Evolutionary conservation across 2,888 invertebrate species (phyloP).

Genomic region (Stratiomys singularior): DNA sequence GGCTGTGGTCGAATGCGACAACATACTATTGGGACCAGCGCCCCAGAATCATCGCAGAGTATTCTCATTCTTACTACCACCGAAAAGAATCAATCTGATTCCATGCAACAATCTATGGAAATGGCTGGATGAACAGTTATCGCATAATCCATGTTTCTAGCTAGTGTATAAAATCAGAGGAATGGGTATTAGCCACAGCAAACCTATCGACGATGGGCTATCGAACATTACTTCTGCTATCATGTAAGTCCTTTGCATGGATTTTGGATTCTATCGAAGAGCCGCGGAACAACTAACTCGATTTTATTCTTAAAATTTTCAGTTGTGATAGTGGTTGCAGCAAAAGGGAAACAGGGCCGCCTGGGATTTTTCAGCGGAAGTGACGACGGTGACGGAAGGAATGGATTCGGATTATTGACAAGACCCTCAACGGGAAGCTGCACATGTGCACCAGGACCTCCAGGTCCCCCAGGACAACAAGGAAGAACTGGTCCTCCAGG

Average conservation of each 20-base stretch:
- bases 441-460: slow-evolving; percentile 25
- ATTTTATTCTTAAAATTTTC: not conserved
- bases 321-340: slow-evolving; percentile 29
- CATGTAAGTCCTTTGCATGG: slow-evolving; percentile 16
- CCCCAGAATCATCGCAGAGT: not conserved
- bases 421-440: not conserved
- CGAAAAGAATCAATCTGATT: not conserved
- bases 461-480: slow-evolving; percentile 8
- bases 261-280: not conserved
- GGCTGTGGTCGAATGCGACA: not conserved
- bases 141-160: slow-evolving; percentile 32
- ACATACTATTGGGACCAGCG: not conserved
- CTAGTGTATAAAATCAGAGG: slow-evolving; percentile 25
- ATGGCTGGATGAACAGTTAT: slow-evolving; percentile 32
- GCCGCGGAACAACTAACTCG: not conserved
- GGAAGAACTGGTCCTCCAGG: slow-evolving; percentile 13
- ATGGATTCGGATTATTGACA: slow-evolving; percentile 15
- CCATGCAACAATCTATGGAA: not conserved
- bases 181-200: not conserved
- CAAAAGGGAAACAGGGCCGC: slow-evolving; percentile 19
- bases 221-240: slow-evolving; percentile 40
- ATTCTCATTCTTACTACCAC: slow-evolving; percentile 7
- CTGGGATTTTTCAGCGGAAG: slow-evolving; percentile 15
- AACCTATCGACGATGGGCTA: slow-evolving; percentile 38
- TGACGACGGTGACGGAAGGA: not conserved